Evolutionary conservation across 2,113 vertebrate species (phyloP), one percentile per base, ranked within the genome.

Genomic region (Grantiella picta): DNA sequence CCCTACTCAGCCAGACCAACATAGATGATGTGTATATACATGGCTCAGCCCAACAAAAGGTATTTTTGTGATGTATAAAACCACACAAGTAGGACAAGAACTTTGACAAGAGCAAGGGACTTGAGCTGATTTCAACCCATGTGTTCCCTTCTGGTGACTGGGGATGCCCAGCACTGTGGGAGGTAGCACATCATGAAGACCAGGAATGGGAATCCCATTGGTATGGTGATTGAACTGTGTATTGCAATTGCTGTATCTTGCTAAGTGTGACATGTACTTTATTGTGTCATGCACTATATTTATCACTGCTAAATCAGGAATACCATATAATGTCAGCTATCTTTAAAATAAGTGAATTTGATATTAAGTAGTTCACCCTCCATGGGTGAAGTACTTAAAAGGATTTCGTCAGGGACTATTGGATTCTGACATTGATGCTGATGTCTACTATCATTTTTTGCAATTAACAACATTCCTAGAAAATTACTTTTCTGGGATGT

Each of bases 1-100:
- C 42, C 21, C 21, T 19, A 11, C 11, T 44, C 19, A 53, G 23
- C 25, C 49, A 73, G n/a, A 16, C 4, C 17, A 53, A 31, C 8
- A 19, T 5, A 15, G 7, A 7, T 5, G 13, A 45, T 29, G 7
- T 20, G 9, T 7, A 36, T 20, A 17, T 13, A 20, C 8, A 5
- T 20, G 15, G 15, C 10, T 65, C 7, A 36, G 8, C 11, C 12
- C 24, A 75, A 20, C 9, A 35, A 0, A 45, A 2, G 4, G 1
- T 40, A n/a, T n/a, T n/a, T n/a, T n/a, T n/a, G n/a, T n/a, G n/a
- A n/a, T n/a, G n/a, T n/a, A 12, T 35, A 45, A 65, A 83, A 45
- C 15, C 19, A 24, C 18, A 38, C 9, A 38, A 25, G 11, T 3
- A 45, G 28, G n/a, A 31, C n/a, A 40, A 53, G 12, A 45, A 15